phyloP scores from a whole-genome alignment of 2,797 vertebrate species.

The Sphenodon punctatus region DNA sequence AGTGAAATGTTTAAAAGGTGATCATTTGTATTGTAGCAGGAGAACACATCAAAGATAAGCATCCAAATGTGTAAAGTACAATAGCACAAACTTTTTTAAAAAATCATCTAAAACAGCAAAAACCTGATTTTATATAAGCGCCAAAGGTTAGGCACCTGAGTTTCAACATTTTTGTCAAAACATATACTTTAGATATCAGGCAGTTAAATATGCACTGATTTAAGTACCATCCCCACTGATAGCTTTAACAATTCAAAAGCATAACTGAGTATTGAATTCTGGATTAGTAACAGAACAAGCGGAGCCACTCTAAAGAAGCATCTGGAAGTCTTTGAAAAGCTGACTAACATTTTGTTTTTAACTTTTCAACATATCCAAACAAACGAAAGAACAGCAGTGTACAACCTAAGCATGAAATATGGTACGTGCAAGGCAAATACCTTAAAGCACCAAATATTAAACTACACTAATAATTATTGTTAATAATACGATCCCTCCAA shows the following conservation, averaged over 20 bases:
- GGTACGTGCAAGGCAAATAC: not conserved
- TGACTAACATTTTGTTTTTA: not conserved
- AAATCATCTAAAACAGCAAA: too few relatives aligned
- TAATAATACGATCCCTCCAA: not conserved
- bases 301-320: not conserved
- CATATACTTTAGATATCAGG: not conserved
- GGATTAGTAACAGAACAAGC: not conserved
- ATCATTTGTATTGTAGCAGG: not conserved
- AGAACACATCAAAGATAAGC: not conserved
- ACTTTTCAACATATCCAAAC: not conserved
- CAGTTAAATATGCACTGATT: not conserved
- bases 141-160: not conserved
- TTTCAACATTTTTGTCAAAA: not conserved
- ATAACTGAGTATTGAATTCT: not conserved
- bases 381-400: rapidly evolving
- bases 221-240: not conserved
- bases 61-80: not conserved
- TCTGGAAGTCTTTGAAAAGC: not conserved
- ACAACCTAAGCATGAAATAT: not conserved
- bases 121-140: too few relatives aligned
- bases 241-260: too few relatives aligned
- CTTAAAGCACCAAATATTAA: not conserved
- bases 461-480: not conserved
- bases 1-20: too few relatives aligned
- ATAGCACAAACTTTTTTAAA: not conserved